These are phyloP conservation scores for Mastigias papua DNA, from an alignment of 30 jellyfish, hydroid and myxozoan species.

Conservation along the genomic window DNA sequence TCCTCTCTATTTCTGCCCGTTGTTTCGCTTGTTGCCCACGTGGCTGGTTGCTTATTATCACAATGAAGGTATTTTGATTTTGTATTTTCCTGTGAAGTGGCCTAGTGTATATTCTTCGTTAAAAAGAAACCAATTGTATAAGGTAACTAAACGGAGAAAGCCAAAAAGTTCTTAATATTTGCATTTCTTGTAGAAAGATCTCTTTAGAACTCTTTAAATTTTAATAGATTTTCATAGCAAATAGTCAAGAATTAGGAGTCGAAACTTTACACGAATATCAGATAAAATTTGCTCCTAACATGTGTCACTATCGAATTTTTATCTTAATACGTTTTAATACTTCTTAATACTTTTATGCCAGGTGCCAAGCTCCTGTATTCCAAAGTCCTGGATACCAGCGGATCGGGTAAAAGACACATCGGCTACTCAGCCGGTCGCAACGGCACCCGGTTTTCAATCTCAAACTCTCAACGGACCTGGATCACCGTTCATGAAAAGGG, in stretches of 20 bases:
- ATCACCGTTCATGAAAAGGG: constrained; percentile 33
- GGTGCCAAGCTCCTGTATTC: constrained; percentile 30
- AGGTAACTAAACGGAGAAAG: no score
- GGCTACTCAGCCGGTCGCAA: neutral
- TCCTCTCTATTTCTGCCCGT: no score
- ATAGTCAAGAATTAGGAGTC: neutral
- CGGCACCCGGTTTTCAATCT: neutral
- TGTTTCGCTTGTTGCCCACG: no score
- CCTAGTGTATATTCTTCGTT: no score
- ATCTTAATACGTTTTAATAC: neutral
- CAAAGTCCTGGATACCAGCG: constrained; percentile 25
- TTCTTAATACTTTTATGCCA: neutral
- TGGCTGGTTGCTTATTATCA: no score
- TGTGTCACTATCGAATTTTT: neutral
- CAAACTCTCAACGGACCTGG: neutral
- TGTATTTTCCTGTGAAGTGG: no score
- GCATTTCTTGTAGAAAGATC: neutral
- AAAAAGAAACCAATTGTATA: no score
- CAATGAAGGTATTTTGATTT: no score
- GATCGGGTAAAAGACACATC: constrained; percentile 15
- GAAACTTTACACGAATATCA: neutral
- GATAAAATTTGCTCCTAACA: no score
- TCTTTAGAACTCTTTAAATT: neutral
- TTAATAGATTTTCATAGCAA: neutral
- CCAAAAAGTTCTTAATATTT: no score